A percentile compares a stretch with the other conserved stretches of the same genome.
phyloP scores from a whole-genome alignment of 2,797 vertebrate species.

The Pyrrhura leucotis region DNA sequence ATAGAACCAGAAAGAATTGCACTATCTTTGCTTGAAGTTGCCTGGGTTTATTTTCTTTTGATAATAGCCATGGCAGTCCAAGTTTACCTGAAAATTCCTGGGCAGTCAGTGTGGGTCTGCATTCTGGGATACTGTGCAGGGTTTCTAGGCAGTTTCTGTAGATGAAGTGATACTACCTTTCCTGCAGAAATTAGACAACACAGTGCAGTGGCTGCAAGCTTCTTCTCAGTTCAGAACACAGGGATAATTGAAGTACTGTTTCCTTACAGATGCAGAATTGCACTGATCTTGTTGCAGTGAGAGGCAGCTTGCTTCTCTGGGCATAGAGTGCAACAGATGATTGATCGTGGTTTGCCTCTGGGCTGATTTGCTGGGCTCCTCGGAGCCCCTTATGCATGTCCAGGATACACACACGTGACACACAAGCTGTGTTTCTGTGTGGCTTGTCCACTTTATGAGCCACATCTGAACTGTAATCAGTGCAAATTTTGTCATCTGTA shows the following conservation, averaged over 20 bases:
- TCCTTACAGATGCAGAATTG: neutral
- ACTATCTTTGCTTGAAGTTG: neutral
- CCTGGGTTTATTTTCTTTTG: neutral
- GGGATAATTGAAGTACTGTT: neutral
- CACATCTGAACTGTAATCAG: neutral
- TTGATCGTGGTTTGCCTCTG: neutral
- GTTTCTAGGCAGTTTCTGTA: neutral
- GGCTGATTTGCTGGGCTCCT: neutral
- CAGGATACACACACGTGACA: neutral
- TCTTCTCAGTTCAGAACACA: neutral
- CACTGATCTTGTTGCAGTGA: neutral
- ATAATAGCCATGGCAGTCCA: neutral
- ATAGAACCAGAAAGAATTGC: neutral
- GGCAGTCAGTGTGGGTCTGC: neutral
- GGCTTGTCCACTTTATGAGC: neutral
- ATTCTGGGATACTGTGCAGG: fast-evolving
- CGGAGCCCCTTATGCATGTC: neutral
- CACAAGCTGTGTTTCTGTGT: neutral
- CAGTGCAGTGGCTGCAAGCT: neutral
- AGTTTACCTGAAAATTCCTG: neutral
- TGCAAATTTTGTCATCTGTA: neutral
- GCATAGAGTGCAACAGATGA: neutral
- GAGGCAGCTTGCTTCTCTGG: neutral
- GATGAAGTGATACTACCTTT: neutral
- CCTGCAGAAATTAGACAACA: neutral